Evolutionary conservation across 1,140 invertebrate genomes (phyloP).

Genomic region (Melitaea cinxia): DNA sequence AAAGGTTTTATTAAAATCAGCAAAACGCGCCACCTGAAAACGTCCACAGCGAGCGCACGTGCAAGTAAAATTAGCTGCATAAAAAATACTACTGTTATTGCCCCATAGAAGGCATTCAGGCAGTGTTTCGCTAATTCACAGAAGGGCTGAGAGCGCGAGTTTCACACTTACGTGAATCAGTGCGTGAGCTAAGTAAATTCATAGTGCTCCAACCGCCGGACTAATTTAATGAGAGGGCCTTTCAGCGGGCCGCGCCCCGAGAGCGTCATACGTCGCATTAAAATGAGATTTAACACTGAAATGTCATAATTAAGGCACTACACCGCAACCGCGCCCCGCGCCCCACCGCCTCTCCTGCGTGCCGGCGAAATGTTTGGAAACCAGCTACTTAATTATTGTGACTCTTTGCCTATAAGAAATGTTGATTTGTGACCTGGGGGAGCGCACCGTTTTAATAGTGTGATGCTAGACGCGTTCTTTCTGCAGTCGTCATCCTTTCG

Average conservation of each 20-base stretch:
- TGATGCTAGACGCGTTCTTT: slow-evolving; percentile 4
- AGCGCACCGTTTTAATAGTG: slow-evolving; percentile 43
- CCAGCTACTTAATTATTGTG: slow-evolving; percentile 56
- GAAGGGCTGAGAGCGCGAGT: slow-evolving; percentile 68
- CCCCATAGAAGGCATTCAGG: slow-evolving; percentile 71
- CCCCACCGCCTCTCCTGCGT: slow-evolving; percentile 33
- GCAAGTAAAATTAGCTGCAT: slow-evolving; percentile 60
- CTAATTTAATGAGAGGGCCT: slow-evolving; percentile 78
- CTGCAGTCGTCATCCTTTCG: not conserved
- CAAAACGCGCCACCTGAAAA: slow-evolving; percentile 28
- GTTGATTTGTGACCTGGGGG: slow-evolving; percentile 36
- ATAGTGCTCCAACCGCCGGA: slow-evolving; percentile 74
- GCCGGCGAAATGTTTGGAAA: slow-evolving; percentile 47
- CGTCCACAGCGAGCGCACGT: slow-evolving; percentile 30
- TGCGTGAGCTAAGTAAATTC: slow-evolving; percentile 71
- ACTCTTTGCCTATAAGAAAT: slow-evolving; percentile 48
- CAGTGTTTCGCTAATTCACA: slow-evolving; percentile 73
- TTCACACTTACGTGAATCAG: slow-evolving; percentile 76
- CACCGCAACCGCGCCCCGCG: slow-evolving; percentile 40
- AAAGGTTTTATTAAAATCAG: slow-evolving; percentile 20
- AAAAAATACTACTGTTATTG: slow-evolving; percentile 65
- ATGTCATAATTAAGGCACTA: slow-evolving; percentile 74
- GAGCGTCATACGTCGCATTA: slow-evolving; percentile 64
- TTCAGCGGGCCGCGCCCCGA: slow-evolving; percentile 61
- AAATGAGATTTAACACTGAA: slow-evolving; percentile 75